A percentile compares a stretch with the other conserved stretches of the same genome.
phyloP scores from a whole-genome alignment of 2,797 vertebrate species.

The Catamblyrhynchus diadema region DNA sequence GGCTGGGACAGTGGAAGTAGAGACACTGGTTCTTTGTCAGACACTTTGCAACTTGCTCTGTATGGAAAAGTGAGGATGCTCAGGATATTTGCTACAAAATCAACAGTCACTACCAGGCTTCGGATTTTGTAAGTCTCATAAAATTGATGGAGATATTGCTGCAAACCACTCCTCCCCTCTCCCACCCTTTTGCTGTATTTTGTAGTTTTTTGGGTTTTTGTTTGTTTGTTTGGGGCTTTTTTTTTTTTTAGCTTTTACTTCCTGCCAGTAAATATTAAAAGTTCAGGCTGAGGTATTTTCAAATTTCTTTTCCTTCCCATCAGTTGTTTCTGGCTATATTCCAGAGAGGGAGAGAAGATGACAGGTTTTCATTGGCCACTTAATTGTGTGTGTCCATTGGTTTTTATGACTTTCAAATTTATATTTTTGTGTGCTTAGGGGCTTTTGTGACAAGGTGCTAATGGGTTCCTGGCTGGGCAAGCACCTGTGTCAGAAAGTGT shows the following conservation, averaged over 20 bases:
- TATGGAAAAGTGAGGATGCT: background rate
- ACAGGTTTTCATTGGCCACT: conserved; percentile 27
- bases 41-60: background rate
- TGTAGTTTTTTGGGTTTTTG: no score
- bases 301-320: background rate
- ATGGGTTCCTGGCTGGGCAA: conserved; percentile 56
- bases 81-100: background rate
- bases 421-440: conserved; percentile 34
- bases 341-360: background rate
- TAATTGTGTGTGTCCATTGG: background rate
- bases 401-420: conserved; percentile 47
- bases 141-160: background rate
- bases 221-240: no score
- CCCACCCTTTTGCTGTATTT: background rate
- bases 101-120: background rate
- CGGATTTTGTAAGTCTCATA: background rate
- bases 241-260: background rate
- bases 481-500: conserved; percentile 62
- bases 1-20: background rate
- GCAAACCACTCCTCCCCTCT: background rate
- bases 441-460: conserved; percentile 64
- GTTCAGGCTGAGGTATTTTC: background rate
- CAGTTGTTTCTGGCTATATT: background rate
- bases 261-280: background rate
- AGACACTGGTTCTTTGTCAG: background rate